Conservation (phyloP, 2,888 invertebrate species). For the Pycnomerus fuliginosus region DNA sequence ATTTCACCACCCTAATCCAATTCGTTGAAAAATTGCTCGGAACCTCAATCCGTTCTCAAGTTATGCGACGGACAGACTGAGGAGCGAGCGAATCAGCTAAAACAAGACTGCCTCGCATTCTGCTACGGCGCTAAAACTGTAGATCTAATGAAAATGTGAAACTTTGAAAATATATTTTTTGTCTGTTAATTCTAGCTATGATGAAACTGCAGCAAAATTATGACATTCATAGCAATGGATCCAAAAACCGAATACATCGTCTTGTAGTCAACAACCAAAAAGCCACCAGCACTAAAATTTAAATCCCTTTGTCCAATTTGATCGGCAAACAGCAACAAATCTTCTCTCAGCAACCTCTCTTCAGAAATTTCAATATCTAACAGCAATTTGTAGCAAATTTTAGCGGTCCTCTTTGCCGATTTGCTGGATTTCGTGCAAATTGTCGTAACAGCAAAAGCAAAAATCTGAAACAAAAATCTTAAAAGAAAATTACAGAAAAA, state of each 20-base stretch:
- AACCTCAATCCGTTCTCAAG: too few species aligned
- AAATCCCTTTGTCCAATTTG: slow-evolving; percentile 8
- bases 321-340: slow-evolving; percentile 6
- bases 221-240: slow-evolving; percentile 11
- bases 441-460: slow-evolving; percentile 1
- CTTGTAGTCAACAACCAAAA: slow-evolving; percentile 4
- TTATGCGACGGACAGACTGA: too few species aligned
- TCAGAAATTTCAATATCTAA: neutral
- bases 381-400: slow-evolving; percentile 7
- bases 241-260: slow-evolving; percentile 8
- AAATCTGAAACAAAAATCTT: slow-evolving; percentile 1
- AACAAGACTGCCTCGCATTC: too few species aligned
- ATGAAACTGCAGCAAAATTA: slow-evolving; percentile 12
- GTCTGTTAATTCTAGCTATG: too few species aligned
- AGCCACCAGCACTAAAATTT: slow-evolving; percentile 4
- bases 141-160: too few species aligned
- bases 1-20: too few species aligned
- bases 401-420: neutral
- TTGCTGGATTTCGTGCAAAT: slow-evolving; percentile 1
- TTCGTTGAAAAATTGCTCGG: too few species aligned
- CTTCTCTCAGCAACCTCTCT: slow-evolving; percentile 2
- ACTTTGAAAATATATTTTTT: too few species aligned
- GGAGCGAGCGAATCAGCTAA: too few species aligned
- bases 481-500: neutral
- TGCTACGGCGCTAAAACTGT: too few species aligned